phyloP scores from a whole-genome alignment of 2,888 invertebrate genomes.

The Morinoia aosen region DNA sequence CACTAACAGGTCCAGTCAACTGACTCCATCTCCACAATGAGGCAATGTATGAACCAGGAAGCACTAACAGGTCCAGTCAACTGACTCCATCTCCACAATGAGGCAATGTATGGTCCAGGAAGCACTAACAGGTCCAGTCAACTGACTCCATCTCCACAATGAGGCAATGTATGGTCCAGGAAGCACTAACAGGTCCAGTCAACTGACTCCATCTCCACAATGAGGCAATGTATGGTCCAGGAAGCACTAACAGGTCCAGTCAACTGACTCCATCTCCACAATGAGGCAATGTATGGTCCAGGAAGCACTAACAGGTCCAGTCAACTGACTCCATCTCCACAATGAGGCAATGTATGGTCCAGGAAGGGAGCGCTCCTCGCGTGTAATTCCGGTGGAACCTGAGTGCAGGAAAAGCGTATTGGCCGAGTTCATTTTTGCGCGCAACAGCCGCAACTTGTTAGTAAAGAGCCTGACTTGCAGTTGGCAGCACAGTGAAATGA shows the following conservation, averaged over 20 bases:
- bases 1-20: no score
- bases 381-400: conserved; percentile 62
- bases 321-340: background rate
- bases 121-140: no score
- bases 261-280: background rate
- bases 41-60: no score
- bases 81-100: background rate
- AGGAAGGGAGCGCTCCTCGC: conserved; percentile 57
- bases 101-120: background rate
- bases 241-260: background rate
- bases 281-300: background rate
- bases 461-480: no score
- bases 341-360: conserved; percentile 55
- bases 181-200: background rate
- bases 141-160: background rate
- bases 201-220: background rate
- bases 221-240: background rate
- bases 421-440: no score
- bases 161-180: background rate
- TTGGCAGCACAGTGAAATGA: no score
- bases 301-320: background rate
- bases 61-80: no score
- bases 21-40: no score
- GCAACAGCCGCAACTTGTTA: no score
- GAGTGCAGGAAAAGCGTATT: background rate